phyloP scores from a whole-genome alignment of 2,113 vertebrate species.

The Globicephala melas region DNA sequence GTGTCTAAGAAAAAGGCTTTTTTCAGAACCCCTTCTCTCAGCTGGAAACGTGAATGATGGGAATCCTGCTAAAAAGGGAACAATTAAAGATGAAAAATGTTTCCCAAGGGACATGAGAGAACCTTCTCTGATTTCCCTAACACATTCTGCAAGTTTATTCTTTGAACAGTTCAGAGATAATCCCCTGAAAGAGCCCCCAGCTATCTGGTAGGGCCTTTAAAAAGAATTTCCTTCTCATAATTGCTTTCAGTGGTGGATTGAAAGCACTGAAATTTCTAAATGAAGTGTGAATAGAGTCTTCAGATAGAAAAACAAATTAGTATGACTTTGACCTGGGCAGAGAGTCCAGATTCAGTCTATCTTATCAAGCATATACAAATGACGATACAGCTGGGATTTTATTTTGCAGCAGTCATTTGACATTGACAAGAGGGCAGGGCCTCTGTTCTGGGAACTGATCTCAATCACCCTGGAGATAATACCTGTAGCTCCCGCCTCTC shows the following conservation, averaged over 20 bases:
- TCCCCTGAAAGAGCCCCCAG: neutral
- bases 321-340: neutral
- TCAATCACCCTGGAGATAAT: neutral
- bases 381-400: slow-evolving; percentile 27
- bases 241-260: neutral
- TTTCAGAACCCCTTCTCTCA: neutral
- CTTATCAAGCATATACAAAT: neutral
- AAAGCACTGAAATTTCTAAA: neutral
- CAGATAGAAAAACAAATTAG: slow-evolving; percentile 14
- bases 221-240: slow-evolving; percentile 17
- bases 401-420: slow-evolving; percentile 17
- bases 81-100: slow-evolving; percentile 4
- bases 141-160: slow-evolving; percentile 1
- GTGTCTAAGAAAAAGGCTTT: neutral
- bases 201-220: neutral
- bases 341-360: neutral
- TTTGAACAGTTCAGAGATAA: slow-evolving; percentile 20
- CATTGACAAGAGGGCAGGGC: neutral
- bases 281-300: neutral
- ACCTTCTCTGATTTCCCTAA: neutral
- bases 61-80: neutral
- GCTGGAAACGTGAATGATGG: neutral
- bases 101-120: neutral
- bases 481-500: neutral
- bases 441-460: neutral